Evolutionary conservation across 2,797 vertebrate genomes (phyloP).

Genomic region (Momotus momota): DNA sequence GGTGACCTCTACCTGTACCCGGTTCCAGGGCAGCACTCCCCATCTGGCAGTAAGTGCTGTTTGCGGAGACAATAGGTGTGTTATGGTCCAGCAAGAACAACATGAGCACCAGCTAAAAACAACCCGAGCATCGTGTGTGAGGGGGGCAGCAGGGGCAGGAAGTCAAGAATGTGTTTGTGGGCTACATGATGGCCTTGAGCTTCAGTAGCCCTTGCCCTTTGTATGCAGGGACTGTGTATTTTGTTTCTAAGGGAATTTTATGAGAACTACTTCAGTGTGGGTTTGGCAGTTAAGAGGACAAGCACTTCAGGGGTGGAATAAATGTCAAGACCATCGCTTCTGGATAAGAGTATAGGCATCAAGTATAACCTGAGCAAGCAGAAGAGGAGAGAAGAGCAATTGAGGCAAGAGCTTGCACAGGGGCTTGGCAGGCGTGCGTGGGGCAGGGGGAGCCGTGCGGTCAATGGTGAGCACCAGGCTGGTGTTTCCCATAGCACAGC

Average conservation of each 20-base stretch:
- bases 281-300: slow-evolving; percentile 53
- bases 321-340: slow-evolving; percentile 38
- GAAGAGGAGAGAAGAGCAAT: slow-evolving; percentile 8
- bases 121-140: background rate
- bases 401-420: background rate
- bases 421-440: background rate
- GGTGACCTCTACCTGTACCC: background rate
- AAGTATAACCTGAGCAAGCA: slow-evolving; percentile 20
- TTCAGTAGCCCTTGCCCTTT: background rate
- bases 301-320: slow-evolving; percentile 18
- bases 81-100: background rate
- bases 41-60: background rate
- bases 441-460: background rate
- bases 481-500: background rate
- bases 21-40: background rate
- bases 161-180: background rate
- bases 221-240: background rate
- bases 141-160: background rate
- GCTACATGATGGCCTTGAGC: background rate
- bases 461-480: background rate
- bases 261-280: slow-evolving; percentile 48
- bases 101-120: background rate
- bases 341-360: background rate
- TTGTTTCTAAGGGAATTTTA: slow-evolving; percentile 64
- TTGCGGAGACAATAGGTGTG: background rate